Conservation (phyloP, 1,140 invertebrate species). For the Planococcus citri region DNA sequence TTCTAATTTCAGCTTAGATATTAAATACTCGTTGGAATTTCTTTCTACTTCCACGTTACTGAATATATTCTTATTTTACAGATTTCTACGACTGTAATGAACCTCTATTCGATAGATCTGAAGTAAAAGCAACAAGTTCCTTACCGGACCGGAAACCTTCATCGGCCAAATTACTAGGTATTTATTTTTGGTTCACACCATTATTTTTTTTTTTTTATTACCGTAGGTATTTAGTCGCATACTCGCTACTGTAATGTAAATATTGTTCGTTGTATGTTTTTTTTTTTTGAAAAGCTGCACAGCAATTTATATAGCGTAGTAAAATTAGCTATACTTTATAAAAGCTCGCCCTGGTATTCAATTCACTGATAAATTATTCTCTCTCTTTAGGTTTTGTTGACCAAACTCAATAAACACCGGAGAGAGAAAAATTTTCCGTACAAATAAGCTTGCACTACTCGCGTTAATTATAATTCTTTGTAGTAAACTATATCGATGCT, state of each 20-base stretch:
- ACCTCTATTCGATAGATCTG: constrained; percentile 56
- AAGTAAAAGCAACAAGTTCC: constrained; percentile 62
- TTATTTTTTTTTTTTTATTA: neutral
- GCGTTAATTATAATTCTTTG: neutral
- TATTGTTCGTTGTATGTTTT: neutral
- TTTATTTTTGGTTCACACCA: constrained; percentile 37
- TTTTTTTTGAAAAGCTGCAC: constrained; percentile 7
- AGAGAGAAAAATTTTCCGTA: neutral
- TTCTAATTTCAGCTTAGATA: neutral
- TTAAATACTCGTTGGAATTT: neutral
- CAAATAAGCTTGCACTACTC: neutral
- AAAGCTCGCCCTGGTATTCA: neutral
- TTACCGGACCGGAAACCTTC: constrained; percentile 61
- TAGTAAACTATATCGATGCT: neutral
- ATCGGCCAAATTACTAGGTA: constrained; percentile 70
- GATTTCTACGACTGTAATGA: constrained; percentile 61
- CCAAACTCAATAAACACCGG: neutral
- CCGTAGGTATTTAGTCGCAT: neutral
- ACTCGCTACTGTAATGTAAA: neutral
- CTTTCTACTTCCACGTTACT: neutral
- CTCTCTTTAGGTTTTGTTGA: constrained; percentile 6
- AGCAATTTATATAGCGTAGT: neutral
- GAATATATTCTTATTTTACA: constrained; percentile 14
- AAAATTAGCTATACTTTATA: too few species aligned
- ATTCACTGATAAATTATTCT: neutral